Evolutionary conservation across 2,888 invertebrate genomes (phyloP).

Genomic region (Monoplex corrugatus): DNA sequence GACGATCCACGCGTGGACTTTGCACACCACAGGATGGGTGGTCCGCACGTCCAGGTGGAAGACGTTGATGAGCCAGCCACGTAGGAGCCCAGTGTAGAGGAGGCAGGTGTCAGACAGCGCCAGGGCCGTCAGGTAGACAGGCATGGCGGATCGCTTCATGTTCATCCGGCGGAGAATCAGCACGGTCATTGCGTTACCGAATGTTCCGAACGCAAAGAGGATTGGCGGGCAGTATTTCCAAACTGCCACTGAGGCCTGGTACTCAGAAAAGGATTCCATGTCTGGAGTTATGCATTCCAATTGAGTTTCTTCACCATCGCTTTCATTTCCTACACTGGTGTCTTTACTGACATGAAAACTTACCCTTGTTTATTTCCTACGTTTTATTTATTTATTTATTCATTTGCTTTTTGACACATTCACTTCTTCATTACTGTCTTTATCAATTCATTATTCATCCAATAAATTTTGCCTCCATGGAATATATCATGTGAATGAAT

Average conservation of each 20-base stretch:
- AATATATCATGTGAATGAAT: no score
- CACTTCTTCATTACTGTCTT: no score
- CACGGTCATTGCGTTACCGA: constrained; percentile 69
- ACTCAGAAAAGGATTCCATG: constrained; percentile 37
- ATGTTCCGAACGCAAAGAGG: constrained; percentile 69
- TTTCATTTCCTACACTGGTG: no score
- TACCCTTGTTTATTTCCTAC: not conserved
- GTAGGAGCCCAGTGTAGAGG: constrained; percentile 67
- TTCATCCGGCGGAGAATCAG: constrained; percentile 62
- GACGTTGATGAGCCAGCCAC: constrained; percentile 65
- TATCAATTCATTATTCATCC: no score
- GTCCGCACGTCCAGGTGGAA: constrained; percentile 66
- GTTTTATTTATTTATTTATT: not conserved
- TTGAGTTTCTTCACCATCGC: no score
- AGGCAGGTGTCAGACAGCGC: constrained; percentile 67
- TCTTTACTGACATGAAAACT: no score
- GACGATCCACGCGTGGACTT: constrained; percentile 66
- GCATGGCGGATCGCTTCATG: constrained; percentile 64
- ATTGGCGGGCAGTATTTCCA: constrained; percentile 68
- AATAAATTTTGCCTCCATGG: no score
- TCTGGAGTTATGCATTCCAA: no score
- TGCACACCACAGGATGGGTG: constrained; percentile 59
- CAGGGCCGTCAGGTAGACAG: constrained; percentile 67
- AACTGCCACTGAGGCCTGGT: constrained; percentile 57
- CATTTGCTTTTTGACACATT: not conserved